These are phyloP conservation scores for Cryptotermes secundus DNA, from an alignment of 1,140 invertebrate species.

Conservation along the genomic window DNA sequence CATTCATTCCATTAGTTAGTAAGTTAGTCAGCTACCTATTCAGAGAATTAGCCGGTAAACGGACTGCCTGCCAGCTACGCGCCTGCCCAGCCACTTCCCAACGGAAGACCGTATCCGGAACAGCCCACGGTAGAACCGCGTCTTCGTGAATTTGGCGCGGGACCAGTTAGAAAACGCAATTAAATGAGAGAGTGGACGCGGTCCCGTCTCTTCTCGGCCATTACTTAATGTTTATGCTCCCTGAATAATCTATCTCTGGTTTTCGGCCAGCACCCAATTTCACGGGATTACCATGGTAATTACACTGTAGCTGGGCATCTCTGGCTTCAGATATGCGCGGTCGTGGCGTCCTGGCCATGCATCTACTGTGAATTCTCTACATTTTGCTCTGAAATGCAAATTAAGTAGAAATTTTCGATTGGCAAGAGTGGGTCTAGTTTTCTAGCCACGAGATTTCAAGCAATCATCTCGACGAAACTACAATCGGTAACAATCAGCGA, in stretches of 20 bases:
- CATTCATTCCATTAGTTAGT: no score
- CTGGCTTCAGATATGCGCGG: not conserved
- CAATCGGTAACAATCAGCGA: no score
- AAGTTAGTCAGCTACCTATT: no score
- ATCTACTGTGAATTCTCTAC: not conserved
- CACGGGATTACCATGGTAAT: not conserved
- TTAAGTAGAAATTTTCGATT: no score
- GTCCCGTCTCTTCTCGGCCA: not conserved
- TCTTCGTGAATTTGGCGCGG: not conserved
- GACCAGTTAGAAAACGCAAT: conserved; percentile 11
- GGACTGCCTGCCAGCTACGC: no score
- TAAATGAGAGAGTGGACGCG: not conserved
- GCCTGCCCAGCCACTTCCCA: not conserved
- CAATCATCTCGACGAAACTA: no score
- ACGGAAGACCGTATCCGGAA: not conserved
- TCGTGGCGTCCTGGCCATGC: not conserved
- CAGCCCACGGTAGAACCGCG: not conserved
- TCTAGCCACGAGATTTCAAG: no score
- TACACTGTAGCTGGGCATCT: not conserved
- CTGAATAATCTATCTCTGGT: not conserved
- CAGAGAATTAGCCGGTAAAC: no score
- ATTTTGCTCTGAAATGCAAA: no score
- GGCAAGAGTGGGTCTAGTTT: no score
- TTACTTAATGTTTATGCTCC: not conserved
- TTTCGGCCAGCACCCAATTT: conserved; percentile 3